These are phyloP conservation scores for Narcine bancroftii DNA, from an alignment of 2,113 vertebrate species.

Conservation along the genomic window DNA sequence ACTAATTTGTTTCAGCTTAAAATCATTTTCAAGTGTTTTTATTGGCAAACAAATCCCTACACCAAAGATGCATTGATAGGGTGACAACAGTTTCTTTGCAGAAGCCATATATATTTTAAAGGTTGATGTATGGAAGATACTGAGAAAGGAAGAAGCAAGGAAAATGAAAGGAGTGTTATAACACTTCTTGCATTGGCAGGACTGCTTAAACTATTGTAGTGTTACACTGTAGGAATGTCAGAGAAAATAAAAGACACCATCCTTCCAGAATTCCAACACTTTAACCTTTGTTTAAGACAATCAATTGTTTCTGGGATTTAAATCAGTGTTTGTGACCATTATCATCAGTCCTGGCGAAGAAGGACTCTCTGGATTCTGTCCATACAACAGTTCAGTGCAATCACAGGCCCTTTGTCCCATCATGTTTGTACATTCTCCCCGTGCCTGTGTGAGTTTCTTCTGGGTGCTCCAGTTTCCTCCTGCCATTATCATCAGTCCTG, in stretches of 20 bases:
- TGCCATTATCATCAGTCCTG: neutral
- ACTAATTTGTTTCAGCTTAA: conserved; percentile 23
- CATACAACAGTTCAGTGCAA: neutral
- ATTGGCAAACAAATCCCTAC: neutral
- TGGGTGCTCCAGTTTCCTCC: too few relatives aligned
- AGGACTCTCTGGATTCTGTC: neutral
- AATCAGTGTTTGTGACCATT: neutral
- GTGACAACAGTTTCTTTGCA: neutral
- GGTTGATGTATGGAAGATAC: neutral
- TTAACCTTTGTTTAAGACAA: neutral
- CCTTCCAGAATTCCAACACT: neutral
- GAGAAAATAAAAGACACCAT: neutral
- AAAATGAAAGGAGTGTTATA: neutral
- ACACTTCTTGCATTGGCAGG: neutral
- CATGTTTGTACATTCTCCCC: too few relatives aligned
- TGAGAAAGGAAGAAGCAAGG: neutral
- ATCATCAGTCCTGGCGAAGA: neutral
- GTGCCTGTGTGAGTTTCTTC: too few relatives aligned
- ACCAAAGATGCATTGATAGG: neutral
- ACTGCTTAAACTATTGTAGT: neutral
- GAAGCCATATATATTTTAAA: neutral
- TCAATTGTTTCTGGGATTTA: neutral
- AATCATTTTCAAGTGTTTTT: neutral
- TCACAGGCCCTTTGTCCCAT: too few relatives aligned
- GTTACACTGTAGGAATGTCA: conserved; percentile 4